Evolutionary conservation across 2,888 invertebrate species (phyloP).

Genomic region (Erebia palarica): DNA sequence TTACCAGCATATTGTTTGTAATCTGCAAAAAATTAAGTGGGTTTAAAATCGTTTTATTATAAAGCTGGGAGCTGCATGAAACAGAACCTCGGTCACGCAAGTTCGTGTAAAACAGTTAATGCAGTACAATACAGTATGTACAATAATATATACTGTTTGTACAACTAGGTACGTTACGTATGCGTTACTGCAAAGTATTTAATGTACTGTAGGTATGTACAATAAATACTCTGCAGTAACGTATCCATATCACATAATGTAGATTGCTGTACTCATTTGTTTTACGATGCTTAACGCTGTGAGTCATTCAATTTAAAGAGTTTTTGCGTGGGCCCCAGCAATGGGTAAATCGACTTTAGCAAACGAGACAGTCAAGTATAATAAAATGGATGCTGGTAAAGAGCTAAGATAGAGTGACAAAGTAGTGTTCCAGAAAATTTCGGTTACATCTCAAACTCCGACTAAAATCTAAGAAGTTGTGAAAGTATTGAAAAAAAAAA

Average conservation of each 20-base stretch:
- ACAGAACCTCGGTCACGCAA: not conserved
- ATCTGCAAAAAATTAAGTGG: not conserved
- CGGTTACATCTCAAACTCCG: no score
- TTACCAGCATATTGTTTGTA: not conserved
- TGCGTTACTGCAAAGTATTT: no score
- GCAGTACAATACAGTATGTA: not conserved
- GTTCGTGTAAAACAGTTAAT: conserved; percentile 2
- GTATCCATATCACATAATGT: not conserved
- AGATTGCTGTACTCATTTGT: conserved; percentile 9
- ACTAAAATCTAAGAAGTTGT: no score
- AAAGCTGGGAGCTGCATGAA: not conserved
- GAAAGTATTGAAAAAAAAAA: no score
- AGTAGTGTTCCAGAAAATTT: no score
- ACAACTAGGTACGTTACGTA: no score
- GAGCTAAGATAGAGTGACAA: not conserved
- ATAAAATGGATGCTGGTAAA: no score
- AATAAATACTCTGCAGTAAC: not conserved
- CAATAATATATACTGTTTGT: no score
- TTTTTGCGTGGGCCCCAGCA: conserved; percentile 7
- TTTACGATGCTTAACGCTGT: conserved; percentile 5
- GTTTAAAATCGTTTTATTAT: not conserved
- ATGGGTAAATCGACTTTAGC: not conserved
- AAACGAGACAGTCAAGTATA: no score
- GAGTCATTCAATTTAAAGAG: conserved; percentile 13
- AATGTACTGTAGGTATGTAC: no score